phyloP scores from a whole-genome alignment of 1,140 invertebrate genomes.

The Sogatella furcifera region DNA sequence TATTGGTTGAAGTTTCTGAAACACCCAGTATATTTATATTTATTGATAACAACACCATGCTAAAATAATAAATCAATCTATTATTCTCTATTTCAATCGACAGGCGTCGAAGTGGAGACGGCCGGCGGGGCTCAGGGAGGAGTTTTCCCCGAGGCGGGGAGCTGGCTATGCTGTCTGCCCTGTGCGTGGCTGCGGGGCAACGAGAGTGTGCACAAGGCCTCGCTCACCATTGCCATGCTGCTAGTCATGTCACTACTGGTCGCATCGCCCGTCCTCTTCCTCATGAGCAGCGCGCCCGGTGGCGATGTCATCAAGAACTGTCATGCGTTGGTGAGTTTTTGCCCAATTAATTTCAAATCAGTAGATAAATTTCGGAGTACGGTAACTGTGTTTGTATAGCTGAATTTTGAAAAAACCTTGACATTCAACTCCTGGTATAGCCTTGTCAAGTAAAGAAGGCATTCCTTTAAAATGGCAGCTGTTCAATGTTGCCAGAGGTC shows the following conservation, averaged over 20 bases:
- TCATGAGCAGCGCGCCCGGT: slow-evolving; percentile 44
- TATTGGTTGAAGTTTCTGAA: no score
- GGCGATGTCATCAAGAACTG: slow-evolving; percentile 40
- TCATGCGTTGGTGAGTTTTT: slow-evolving; percentile 32
- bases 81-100: background rate
- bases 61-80: no score
- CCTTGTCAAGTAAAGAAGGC: no score
- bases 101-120: background rate
- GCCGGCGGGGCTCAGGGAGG: background rate
- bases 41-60: no score
- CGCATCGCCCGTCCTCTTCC: slow-evolving; percentile 47
- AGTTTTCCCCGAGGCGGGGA: slow-evolving; percentile 24
- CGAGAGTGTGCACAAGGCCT: slow-evolving; percentile 46
- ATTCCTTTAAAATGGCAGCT: no score
- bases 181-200: slow-evolving; percentile 45
- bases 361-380: no score
- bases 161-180: slow-evolving; percentile 47
- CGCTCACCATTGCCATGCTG: slow-evolving; percentile 44
- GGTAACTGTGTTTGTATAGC: no score
- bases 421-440: no score
- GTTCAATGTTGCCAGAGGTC: no score
- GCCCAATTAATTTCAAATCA: no score
- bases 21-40: no score
- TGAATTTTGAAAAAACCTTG: no score
- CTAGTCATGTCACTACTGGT: slow-evolving; percentile 46